Percentiles rank a stretch among this genome's conserved stretches.
phyloP scores from a whole-genome alignment of 2,113 vertebrate species.

The Tragelaphus strepsiceros region DNA sequence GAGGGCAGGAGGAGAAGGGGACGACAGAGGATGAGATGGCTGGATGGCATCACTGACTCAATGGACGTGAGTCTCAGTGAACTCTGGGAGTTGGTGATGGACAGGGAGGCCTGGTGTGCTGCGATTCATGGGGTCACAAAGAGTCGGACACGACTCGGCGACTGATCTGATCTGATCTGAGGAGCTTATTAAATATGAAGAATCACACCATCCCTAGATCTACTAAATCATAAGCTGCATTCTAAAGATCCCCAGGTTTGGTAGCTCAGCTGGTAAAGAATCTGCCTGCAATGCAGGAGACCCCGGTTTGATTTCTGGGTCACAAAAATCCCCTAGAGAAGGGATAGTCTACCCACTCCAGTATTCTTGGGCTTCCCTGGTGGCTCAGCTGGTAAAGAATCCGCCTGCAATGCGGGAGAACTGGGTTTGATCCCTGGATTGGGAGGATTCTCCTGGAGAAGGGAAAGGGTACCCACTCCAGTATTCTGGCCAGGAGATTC shows the following conservation, averaged over 20 bases:
- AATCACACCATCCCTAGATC: background rate
- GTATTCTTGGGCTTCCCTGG: background rate
- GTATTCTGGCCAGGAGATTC: background rate
- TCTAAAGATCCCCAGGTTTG: background rate
- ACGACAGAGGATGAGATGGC: too few relatives aligned
- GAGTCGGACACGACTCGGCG: too few relatives aligned
- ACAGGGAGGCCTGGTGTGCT: too few relatives aligned
- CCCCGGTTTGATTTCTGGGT: background rate
- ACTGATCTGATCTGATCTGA: background rate
- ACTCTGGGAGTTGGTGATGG: too few relatives aligned
- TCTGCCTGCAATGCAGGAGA: background rate
- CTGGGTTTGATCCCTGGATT: background rate
- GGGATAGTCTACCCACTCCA: background rate
- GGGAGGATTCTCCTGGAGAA: background rate
- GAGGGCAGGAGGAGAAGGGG: too few relatives aligned
- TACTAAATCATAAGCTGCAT: background rate
- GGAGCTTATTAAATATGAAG: background rate
- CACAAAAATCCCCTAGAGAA: background rate
- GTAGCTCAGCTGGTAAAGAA: background rate
- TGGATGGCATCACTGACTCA: too few relatives aligned
- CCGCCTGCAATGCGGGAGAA: accelerated
- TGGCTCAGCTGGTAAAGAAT: background rate
- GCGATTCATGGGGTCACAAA: too few relatives aligned
- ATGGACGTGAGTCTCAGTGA: too few relatives aligned
- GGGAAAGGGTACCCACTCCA: background rate